Evolutionary conservation across 2,888 invertebrate genomes (phyloP).

Genomic region (Amaurobius ferox): DNA sequence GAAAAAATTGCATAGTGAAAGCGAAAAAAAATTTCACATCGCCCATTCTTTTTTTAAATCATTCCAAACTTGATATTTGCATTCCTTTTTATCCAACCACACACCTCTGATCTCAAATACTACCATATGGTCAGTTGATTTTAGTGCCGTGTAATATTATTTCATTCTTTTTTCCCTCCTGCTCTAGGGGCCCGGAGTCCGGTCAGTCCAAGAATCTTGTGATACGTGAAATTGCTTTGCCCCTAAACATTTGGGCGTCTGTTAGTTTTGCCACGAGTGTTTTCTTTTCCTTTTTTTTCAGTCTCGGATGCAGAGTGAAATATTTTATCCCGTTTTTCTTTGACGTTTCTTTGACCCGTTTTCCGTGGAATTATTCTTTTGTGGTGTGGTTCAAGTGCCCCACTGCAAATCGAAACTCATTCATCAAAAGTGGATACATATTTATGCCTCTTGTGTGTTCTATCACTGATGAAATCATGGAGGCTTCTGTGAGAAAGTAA

Average conservation of each 20-base stretch:
- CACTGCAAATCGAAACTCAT: background rate
- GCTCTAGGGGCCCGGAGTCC: background rate
- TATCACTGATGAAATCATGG: too few species aligned
- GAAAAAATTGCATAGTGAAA: too few species aligned
- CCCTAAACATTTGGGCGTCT: constrained; percentile 13
- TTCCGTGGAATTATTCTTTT: constrained; percentile 7
- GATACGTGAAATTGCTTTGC: constrained; percentile 47
- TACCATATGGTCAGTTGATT: constrained; percentile 15
- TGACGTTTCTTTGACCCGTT: background rate
- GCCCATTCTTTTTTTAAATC: too few species aligned
- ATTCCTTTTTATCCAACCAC: background rate
- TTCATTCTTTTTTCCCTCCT: constrained; percentile 7
- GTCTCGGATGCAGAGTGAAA: background rate
- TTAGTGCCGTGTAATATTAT: background rate
- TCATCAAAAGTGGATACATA: constrained; percentile 1
- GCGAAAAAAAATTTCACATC: too few species aligned
- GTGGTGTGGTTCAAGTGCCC: background rate
- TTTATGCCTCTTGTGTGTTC: background rate
- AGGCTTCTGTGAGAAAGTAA: too few species aligned
- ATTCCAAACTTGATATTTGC: background rate
- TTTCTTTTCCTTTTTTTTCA: constrained; percentile 4
- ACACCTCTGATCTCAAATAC: background rate
- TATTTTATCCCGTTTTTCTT: background rate
- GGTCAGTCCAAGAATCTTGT: background rate
- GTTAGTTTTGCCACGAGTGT: constrained; percentile 15